Conservation (phyloP, 2,113 vertebrate genomes). For the Prionailurus bengalensis region DNA sequence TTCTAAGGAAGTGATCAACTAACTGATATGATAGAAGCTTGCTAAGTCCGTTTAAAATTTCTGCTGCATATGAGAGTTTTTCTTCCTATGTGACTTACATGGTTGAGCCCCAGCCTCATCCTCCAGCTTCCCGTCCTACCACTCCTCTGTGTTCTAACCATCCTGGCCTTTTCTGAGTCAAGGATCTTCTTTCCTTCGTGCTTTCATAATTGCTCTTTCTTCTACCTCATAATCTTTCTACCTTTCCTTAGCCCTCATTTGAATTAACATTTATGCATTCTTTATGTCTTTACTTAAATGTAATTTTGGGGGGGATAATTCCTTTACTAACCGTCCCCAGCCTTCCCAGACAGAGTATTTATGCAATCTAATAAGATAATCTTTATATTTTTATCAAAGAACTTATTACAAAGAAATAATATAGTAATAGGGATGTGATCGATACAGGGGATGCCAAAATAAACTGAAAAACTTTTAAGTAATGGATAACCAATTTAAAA, state of each 20-base stretch:
- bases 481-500: slow-evolving; percentile 45
- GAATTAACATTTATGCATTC: background rate
- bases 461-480: background rate
- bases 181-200: background rate
- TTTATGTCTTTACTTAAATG: slow-evolving; percentile 20
- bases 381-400: slow-evolving; percentile 19
- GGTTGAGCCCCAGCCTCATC: background rate
- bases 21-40: background rate
- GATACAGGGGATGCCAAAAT: background rate
- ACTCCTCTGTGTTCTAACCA: rapidly evolving
- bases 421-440: background rate
- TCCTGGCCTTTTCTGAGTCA: background rate
- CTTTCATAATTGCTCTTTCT: background rate
- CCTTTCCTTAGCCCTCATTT: background rate
- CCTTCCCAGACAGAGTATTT: background rate
- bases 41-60: background rate
- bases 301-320: background rate
- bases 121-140: rapidly evolving
- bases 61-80: background rate
- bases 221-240: background rate
- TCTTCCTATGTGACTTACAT: background rate
- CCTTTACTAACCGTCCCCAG: background rate
- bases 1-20: background rate
- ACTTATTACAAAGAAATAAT: slow-evolving; percentile 9
- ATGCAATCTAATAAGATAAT: background rate